Base-by-base conservation (phyloP, 2,888 invertebrate genomes). In the Cacoxenus indagator region DNA sequence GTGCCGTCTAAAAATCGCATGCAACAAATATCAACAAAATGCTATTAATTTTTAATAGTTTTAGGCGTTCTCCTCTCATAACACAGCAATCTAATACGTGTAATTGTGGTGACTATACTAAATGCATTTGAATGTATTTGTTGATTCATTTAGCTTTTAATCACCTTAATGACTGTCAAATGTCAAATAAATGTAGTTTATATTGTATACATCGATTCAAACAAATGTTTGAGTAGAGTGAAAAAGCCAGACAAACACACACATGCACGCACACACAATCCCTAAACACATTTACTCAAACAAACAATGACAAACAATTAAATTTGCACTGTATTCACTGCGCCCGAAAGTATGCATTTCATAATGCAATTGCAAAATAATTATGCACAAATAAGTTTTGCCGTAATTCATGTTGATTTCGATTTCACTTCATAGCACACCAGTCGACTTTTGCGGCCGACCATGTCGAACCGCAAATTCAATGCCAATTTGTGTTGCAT, bases 331-430 rank as follows among this genome's bases (percentile, higher is more conserved):
- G 43, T 24, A 11, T 62, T 14, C 51, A 8, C 11, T 62, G 51
- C 64, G 64, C 64, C 67, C 59, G 68, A 61, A 78, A 80, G 73
- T 75, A 70, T 74, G 69, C 70, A 71, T 64, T 72, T 72, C 74
- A 82, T 76, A 78, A 73, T 78, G 75, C 69, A 74, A 79, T 76
- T 75, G 74, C 72, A 64, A 72, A 37, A 74, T 71, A 78, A 82
- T 79, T 74, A 62, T 70, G 61, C 66, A 54, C 51, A 72, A 72
- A 69, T 73, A 62, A 62, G 73, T 76, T 76, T 55, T 9, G 27
- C 51, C 24, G 45, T n/a, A 43, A 43, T 43, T 37, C 37, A 37
- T 37, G 14, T 37, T 37, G 37, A 37, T 29, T 26, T 57, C 57
- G 29, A 14, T 48, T 19, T n/a, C 48, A 48, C 14, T 37, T 37